Base-by-base conservation (phyloP, 1,140 invertebrate genomes). In the Popillia japonica region DNA sequence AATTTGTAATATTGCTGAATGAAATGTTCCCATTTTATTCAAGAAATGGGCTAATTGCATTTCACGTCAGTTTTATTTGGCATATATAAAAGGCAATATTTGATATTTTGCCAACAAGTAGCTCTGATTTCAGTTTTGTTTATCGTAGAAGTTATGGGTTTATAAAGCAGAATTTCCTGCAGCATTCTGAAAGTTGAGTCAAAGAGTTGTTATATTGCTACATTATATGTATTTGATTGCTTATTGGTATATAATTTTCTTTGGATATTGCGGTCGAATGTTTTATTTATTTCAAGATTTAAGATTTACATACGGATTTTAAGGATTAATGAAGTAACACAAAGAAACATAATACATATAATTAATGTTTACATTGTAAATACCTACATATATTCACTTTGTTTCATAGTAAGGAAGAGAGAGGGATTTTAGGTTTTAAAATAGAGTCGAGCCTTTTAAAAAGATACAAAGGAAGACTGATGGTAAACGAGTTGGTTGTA, bases 391-490 rank as follows among this genome's bases (percentile, higher is more conserved):
- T 34, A 34, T 34, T 34, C 4, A 34, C 2, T 4, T 34, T 34
- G 27, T 34, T 34, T 34, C 4, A 34, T 34, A 34, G n/a, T 17
- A 55, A 55, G 48, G 3, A 55, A n/a, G 48, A 48, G 44, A 48
- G 8, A 48, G 10, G 10, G 17, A 55, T 55, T 55, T 55, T 55
- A 14, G n/a, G 14, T 6, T 17, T 14, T 17, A 55, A 55, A 14
- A n/a, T 55, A 55, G 6, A 17, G 11, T 17, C 14, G 14, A 17
- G 4, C 48, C 7, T 55, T 17, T 55, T 55, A 55, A 55, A 48
- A 55, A 68, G 61, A 68, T 68, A 34, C 22, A 68, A 7, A 27
- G 61, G 61, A 64, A 68, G 61, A 68, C 27, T 34, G 61, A 34
- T 23, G 6, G 7, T 68, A 68, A 68, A 68, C 22, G 22, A 22